phyloP scores from a whole-genome alignment of 2,797 vertebrate species.

The Onychomys torridus region DNA sequence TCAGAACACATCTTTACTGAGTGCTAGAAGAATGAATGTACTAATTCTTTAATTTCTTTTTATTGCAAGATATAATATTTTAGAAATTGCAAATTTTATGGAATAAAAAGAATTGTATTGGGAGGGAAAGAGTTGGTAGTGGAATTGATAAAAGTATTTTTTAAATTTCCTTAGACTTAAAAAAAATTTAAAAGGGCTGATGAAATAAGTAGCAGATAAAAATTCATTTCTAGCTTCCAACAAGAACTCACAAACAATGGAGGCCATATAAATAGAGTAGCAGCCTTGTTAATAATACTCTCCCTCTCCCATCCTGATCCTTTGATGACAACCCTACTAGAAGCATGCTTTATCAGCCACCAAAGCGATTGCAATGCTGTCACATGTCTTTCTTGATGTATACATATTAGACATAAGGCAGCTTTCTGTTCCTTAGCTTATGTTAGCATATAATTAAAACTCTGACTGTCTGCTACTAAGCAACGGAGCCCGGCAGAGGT shows the following conservation, averaged over 20 bases:
- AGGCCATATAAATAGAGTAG: conserved; percentile 82
- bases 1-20: conserved; percentile 8
- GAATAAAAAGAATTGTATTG: conserved; percentile 79
- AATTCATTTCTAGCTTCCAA: conserved; percentile 83
- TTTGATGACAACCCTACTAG: conserved; percentile 85
- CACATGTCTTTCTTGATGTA: conserved; percentile 87
- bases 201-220: conserved; percentile 84
- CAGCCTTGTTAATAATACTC: conserved; percentile 87
- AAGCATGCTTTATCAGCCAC: conserved; percentile 85
- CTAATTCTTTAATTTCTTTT: conserved; percentile 70
- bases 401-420: conserved; percentile 86
- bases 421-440: conserved; percentile 87
- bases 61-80: conserved; percentile 73
- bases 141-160: conserved; percentile 76
- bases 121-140: conserved; percentile 70
- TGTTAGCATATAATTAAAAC: conserved; percentile 90
- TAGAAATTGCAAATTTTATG: conserved; percentile 72
- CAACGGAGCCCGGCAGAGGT: conserved; percentile 87
- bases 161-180: conserved; percentile 39
- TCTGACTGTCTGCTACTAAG: conserved; percentile 88
- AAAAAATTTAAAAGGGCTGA: conserved; percentile 70
- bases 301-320: conserved; percentile 82
- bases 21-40: conserved; percentile 76
- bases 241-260: conserved; percentile 83
- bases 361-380: conserved; percentile 87